phyloP scores from a whole-genome alignment of 2,888 invertebrate genomes.

The Megaustenia siamemsis region DNA sequence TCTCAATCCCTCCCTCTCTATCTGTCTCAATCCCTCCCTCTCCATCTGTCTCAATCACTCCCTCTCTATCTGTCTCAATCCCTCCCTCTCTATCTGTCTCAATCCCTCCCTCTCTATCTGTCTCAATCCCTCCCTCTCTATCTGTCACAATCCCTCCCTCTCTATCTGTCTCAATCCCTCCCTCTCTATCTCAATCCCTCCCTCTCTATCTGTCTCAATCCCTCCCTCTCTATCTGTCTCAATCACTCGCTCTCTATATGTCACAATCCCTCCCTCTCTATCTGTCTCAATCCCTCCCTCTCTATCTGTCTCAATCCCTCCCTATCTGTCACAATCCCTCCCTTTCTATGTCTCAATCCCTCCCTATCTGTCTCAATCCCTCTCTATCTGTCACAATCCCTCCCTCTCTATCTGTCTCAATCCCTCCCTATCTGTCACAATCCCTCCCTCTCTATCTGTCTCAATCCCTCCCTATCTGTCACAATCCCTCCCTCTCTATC shows the following conservation, averaged over 20 bases:
- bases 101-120: not conserved
- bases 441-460: too few relatives aligned
- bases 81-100: conserved; percentile 10
- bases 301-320: too few relatives aligned
- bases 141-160: too few relatives aligned
- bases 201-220: too few relatives aligned
- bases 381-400: not conserved
- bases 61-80: conserved; percentile 38
- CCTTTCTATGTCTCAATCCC: too few relatives aligned
- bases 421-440: not conserved
- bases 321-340: too few relatives aligned
- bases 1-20: not conserved
- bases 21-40: conserved; percentile 22
- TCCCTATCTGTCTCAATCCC: not conserved
- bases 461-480: not conserved
- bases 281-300: not conserved
- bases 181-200: too few relatives aligned
- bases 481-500: not conserved
- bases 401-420: not conserved
- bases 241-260: too few relatives aligned
- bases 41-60: conserved; percentile 5
- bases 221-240: too few relatives aligned
- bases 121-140: not conserved
- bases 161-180: not conserved
- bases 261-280: not conserved